Conservation (phyloP, 2,113 vertebrate species). For the Progne subis region DNA sequence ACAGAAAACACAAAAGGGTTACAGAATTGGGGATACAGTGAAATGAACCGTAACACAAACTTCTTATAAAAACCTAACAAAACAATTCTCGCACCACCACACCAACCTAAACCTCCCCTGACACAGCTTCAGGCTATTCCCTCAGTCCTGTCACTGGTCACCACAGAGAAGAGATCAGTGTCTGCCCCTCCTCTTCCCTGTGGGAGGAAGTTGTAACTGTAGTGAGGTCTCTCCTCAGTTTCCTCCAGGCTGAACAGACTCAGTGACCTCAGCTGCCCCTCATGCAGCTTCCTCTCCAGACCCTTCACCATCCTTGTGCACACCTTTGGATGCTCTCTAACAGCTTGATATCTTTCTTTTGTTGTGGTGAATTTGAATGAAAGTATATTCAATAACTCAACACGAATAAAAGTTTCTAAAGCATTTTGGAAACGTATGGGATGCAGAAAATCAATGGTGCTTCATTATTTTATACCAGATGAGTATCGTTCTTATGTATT, state of each 20-base stretch:
- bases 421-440: neutral
- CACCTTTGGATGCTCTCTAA: neutral
- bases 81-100: no score
- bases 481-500: neutral
- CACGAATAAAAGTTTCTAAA: neutral
- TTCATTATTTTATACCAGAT: neutral
- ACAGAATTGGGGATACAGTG: no score
- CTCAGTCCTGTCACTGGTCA: neutral
- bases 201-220: fast-evolving
- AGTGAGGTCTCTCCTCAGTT: neutral
- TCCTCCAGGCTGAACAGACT: neutral
- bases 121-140: neutral
- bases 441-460: neutral
- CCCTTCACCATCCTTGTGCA: neutral
- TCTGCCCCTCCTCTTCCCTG: fast-evolving
- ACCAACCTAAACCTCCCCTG: neutral
- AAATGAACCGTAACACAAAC: no score
- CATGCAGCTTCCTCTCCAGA: fast-evolving
- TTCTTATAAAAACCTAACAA: no score
- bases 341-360: neutral
- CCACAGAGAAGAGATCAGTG: neutral
- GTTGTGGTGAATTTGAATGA: neutral
- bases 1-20: no score
- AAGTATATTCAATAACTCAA: neutral
- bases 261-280: neutral